These are phyloP conservation scores for Cephalopholis sonnerati DNA, from an alignment of 2,113 vertebrate species.

Conservation along the genomic window DNA sequence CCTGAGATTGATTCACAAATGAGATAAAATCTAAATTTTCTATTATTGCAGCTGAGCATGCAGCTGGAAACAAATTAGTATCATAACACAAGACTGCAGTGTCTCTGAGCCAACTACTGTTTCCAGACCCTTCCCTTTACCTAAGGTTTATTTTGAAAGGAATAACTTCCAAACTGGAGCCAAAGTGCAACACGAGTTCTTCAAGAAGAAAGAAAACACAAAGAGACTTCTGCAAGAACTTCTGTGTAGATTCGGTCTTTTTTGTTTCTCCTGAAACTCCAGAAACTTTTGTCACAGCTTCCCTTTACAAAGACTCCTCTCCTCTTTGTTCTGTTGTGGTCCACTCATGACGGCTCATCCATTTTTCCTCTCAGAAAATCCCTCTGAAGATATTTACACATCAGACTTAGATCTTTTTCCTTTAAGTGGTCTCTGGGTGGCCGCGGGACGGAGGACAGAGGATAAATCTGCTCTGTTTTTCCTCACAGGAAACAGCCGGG, in stretches of 20 bases:
- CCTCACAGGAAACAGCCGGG: conserved; percentile 57
- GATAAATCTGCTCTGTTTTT: conserved; percentile 65
- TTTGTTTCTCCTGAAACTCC: not conserved
- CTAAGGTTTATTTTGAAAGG: not conserved
- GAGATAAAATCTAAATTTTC: not conserved
- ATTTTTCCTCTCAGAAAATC: conserved; percentile 28
- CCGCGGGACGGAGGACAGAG: not conserved
- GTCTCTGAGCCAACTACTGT: not conserved
- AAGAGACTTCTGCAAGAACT: not conserved
- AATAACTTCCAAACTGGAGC: not conserved
- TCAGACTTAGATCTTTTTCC: conserved; percentile 34
- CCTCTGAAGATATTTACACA: conserved; percentile 47
- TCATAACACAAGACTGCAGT: too few relatives aligned
- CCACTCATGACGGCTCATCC: not conserved
- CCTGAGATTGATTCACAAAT: not conserved
- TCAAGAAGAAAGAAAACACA: too few relatives aligned
- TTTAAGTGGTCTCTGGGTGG: conserved; percentile 64
- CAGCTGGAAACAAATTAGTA: not conserved
- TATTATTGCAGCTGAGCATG: not conserved
- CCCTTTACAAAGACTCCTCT: not conserved
- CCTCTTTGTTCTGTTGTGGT: not conserved
- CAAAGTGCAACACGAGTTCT: not conserved
- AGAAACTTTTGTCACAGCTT: not conserved
- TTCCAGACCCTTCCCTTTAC: not conserved
- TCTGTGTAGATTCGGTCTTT: not conserved